These are phyloP conservation scores for Lepisosteus osseus DNA, from an alignment of 2,113 vertebrate genomes.

Conservation along the genomic window DNA sequence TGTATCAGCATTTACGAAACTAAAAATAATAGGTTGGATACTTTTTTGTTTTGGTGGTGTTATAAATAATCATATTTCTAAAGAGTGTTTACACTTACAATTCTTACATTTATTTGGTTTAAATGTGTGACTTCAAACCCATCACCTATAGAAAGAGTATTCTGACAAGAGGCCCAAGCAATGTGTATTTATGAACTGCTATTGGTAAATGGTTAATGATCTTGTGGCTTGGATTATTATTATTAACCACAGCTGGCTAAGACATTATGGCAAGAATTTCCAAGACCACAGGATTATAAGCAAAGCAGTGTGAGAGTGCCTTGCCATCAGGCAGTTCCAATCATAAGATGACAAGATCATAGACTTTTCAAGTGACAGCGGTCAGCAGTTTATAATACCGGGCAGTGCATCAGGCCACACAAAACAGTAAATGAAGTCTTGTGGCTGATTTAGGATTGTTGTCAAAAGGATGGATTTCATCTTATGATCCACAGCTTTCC, in stretches of 20 bases:
- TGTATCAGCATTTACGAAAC: no score
- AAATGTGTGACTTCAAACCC: no score
- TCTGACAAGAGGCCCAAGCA: no score
- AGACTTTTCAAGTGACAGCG: neutral
- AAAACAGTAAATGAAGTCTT: neutral
- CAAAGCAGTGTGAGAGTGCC: neutral
- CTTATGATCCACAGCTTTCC: neutral
- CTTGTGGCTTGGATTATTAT: constrained; percentile 16
- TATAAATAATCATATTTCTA: no score
- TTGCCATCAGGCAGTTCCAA: neutral
- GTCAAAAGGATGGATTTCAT: neutral
- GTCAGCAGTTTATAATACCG: neutral
- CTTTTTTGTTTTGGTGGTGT: no score
- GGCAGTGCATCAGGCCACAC: constrained; percentile 16
- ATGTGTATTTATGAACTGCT: neutral
- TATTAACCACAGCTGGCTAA: constrained; percentile 9
- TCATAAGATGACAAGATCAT: neutral
- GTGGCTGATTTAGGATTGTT: neutral
- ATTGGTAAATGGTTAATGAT: neutral
- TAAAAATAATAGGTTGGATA: no score
- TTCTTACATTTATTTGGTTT: no score
- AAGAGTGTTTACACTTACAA: no score
- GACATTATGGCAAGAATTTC: neutral
- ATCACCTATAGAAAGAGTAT: no score
- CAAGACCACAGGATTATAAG: neutral